Conservation (phyloP, 2,888 invertebrate genomes). For the Caenorhabditis afra region DNA sequence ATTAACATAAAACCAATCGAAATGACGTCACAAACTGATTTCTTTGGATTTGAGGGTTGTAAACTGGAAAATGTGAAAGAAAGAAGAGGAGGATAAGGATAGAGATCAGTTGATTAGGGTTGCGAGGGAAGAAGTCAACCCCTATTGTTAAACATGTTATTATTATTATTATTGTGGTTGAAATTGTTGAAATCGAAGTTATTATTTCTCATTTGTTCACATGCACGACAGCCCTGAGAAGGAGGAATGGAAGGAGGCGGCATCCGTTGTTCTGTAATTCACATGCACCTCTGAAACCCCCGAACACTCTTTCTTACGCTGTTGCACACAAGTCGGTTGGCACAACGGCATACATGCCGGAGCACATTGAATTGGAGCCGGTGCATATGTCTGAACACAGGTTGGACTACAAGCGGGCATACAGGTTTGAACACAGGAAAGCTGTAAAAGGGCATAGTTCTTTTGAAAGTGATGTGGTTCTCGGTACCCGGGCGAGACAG, state of each 20-base stretch:
- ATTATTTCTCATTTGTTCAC: slow-evolving; percentile 22
- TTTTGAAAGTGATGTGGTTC: background rate
- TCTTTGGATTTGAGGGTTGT: background rate
- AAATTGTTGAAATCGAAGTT: slow-evolving; percentile 9
- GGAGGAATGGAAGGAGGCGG: slow-evolving; percentile 29
- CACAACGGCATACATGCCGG: slow-evolving; percentile 66
- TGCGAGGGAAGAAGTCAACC: background rate
- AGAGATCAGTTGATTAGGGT: background rate
- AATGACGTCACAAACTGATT: background rate
- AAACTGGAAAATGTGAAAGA: background rate
- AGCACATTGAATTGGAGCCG: slow-evolving; percentile 58
- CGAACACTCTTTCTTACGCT: slow-evolving; percentile 47
- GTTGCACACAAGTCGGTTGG: slow-evolving; percentile 64
- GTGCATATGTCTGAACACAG: slow-evolving; percentile 59
- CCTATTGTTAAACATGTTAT: slow-evolving; percentile 6
- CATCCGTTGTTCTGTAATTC: slow-evolving; percentile 41
- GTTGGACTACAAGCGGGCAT: slow-evolving; percentile 71
- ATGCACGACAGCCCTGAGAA: slow-evolving; percentile 44
- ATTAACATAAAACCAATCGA: background rate
- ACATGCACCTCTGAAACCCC: slow-evolving; percentile 36
- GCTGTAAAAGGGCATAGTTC: slow-evolving; percentile 37
- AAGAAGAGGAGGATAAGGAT: background rate
- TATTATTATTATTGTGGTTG: slow-evolving; percentile 1
- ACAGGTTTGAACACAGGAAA: slow-evolving; percentile 63
- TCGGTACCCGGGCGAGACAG: slow-evolving; percentile 52